Base-by-base conservation (phyloP, 2,113 vertebrate species). In the Cariama cristata region DNA sequence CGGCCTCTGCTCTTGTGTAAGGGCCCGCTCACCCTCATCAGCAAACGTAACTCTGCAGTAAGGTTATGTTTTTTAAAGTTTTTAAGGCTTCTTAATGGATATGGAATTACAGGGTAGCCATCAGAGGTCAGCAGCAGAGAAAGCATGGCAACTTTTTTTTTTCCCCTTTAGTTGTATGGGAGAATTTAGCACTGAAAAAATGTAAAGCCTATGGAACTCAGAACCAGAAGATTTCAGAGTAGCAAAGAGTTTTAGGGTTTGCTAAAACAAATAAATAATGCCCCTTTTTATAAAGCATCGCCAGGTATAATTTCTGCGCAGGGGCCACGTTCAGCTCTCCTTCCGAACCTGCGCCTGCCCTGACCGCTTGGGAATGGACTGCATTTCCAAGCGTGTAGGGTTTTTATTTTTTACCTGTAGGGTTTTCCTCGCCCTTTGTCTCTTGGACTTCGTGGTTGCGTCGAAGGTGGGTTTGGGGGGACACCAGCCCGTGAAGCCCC, bases 1-100 rank as follows among this genome's bases (percentile, higher is more conserved):
- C 72, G 16, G 44, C 44, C 56, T 24, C 33, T 4, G 28, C 45
- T 44, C 21, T 24, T 6, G n/a, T 13, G 22, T 14, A 12, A 13
- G 1, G 22, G 32, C 59, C 45, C 7, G 0, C 49, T 40, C 38
- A 1, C 22, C 2, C 0, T 5, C 17, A n/a, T 11, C 59, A 3
- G 73, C 58, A 72, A 44, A 6, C 72, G 6, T 4, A 38, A 27
- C 53, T 28, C 72, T 21, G 47, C 79, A 3, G 13, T 8, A 2
- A 64, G n/a, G 9, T 47, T 21, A 3, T 17, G 38, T 32, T 33
- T 35, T 71, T 49, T 8, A 2, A 45, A 33, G 40, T 28, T 55
- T 71, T 56, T 44, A 71, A 28, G 58, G 33, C 35, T 85, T 47
- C 26, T 50, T 50, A 20, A 28, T 6, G 50, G 32, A 9, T 6